Percentiles rank a stretch among this genome's conserved stretches.
phyloP scores from a whole-genome alignment of 2,888 invertebrate genomes.

The Drosophila borborema region DNA sequence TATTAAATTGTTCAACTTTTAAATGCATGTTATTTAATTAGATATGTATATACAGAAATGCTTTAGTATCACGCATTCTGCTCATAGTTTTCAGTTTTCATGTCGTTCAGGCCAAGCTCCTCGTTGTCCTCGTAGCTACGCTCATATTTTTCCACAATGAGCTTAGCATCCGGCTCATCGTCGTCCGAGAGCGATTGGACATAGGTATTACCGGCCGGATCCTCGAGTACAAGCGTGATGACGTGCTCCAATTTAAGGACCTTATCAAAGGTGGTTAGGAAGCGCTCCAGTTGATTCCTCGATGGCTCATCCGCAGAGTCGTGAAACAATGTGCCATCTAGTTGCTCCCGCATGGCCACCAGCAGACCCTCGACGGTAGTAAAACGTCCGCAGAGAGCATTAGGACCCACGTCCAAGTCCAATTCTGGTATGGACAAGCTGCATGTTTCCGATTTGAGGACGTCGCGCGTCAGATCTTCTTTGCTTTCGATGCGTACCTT shows the following conservation, averaged over 20 bases:
- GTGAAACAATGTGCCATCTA: conserved; percentile 89
- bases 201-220: conserved; percentile 99
- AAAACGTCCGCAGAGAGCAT: conserved; percentile 95
- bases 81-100: conserved; percentile 94
- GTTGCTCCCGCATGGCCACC: conserved; percentile 91
- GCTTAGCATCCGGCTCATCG: conserved; percentile 89
- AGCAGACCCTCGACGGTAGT: conserved; percentile 97
- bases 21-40: conserved; percentile 51
- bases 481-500: conserved; percentile 89
- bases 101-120: conserved; percentile 97
- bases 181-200: conserved; percentile 91
- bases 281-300: conserved; percentile 87
- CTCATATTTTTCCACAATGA: conserved; percentile 92
- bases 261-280: conserved; percentile 89
- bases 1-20: background rate
- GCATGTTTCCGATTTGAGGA: conserved; percentile 96
- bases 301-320: conserved; percentile 89
- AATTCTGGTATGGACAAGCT: conserved; percentile 93
- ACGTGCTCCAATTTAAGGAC: conserved; percentile 88
- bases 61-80: conserved; percentile 53
- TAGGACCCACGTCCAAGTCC: conserved; percentile 93
- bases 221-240: conserved; percentile 94
- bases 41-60: background rate
- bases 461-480: conserved; percentile 95
- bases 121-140: conserved; percentile 96